Evolutionary conservation across 2,888 invertebrate genomes (phyloP).

Genomic region (Drosophila nr. perissopoda): DNA sequence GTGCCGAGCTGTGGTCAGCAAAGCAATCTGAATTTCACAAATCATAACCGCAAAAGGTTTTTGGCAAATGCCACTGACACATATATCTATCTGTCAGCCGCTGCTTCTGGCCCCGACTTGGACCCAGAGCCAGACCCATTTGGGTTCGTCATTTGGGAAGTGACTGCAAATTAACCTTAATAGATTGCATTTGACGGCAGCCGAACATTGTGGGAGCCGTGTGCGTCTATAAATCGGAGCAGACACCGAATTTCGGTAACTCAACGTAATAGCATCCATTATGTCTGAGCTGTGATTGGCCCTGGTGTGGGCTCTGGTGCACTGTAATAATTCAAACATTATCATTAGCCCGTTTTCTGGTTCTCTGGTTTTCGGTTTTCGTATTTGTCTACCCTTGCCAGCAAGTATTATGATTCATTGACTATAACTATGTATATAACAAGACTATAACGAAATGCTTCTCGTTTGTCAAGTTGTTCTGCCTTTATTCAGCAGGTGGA

Average conservation of each 20-base stretch:
- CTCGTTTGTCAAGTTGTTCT: not conserved
- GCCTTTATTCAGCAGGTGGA: not conserved
- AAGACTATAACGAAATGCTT: not conserved
- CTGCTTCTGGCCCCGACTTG: not conserved
- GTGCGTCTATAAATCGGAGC: slow-evolving; percentile 55
- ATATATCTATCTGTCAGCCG: slow-evolving; percentile 27
- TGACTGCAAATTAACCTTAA: slow-evolving; percentile 78
- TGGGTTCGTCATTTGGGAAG: slow-evolving; percentile 76
- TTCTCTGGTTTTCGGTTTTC: slow-evolving; percentile 44
- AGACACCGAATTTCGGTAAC: slow-evolving; percentile 22
- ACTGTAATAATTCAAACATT: slow-evolving; percentile 62
- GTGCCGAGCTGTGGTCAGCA: slow-evolving; percentile 44
- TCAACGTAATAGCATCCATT: slow-evolving; percentile 66
- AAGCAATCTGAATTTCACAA: slow-evolving; percentile 57
- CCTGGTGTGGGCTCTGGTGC: slow-evolving; percentile 26
- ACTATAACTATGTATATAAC: too few species aligned
- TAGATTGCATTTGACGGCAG: slow-evolving; percentile 77
- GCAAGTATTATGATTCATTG: not conserved
- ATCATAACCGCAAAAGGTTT: slow-evolving; percentile 68
- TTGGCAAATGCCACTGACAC: slow-evolving; percentile 60
- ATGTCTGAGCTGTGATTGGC: slow-evolving; percentile 29
- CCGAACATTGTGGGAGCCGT: slow-evolving; percentile 62
- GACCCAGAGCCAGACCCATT: slow-evolving; percentile 28
- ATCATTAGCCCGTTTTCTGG: slow-evolving; percentile 75
- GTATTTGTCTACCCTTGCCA: not conserved